These are phyloP conservation scores for Cyprinodon brontotheroides DNA, from an alignment of 2,113 vertebrate species.

Conservation along the genomic window DNA sequence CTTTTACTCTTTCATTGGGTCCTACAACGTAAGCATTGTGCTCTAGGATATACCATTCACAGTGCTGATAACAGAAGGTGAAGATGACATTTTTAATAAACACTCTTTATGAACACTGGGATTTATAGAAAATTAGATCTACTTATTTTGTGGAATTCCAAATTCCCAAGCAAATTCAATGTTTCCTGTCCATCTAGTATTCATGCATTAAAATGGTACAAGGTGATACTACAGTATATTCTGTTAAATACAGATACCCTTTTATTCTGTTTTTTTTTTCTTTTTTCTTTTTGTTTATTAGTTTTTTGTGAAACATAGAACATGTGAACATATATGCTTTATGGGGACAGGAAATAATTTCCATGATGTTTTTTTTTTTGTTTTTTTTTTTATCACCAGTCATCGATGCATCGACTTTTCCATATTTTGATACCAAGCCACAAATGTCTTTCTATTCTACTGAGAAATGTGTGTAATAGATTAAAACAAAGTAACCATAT, in stretches of 20 bases:
- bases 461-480: background rate
- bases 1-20: slow-evolving; percentile 82
- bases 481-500: background rate
- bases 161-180: slow-evolving; percentile 41
- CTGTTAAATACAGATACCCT: background rate
- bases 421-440: background rate
- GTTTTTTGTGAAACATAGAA: slow-evolving; percentile 42
- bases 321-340: slow-evolving; percentile 37
- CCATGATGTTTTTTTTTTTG: background rate
- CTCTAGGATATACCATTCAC: slow-evolving; percentile 76
- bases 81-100: slow-evolving; percentile 67
- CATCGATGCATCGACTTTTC: background rate
- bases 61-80: slow-evolving; percentile 72
- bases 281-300: slow-evolving; percentile 4
- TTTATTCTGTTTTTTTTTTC: background rate
- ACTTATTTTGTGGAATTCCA: slow-evolving; percentile 61
- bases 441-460: background rate
- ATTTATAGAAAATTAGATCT: slow-evolving; percentile 70
- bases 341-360: slow-evolving; percentile 2
- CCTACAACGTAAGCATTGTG: slow-evolving; percentile 67
- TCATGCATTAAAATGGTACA: slow-evolving; percentile 44
- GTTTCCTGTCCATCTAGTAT: slow-evolving; percentile 33
- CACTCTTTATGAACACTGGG: slow-evolving; percentile 48
- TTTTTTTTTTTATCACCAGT: background rate
- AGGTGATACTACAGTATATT: slow-evolving; percentile 11